Evolutionary conservation across 2,888 invertebrate genomes (phyloP).

Genomic region (Sarcophaga subvicina): DNA sequence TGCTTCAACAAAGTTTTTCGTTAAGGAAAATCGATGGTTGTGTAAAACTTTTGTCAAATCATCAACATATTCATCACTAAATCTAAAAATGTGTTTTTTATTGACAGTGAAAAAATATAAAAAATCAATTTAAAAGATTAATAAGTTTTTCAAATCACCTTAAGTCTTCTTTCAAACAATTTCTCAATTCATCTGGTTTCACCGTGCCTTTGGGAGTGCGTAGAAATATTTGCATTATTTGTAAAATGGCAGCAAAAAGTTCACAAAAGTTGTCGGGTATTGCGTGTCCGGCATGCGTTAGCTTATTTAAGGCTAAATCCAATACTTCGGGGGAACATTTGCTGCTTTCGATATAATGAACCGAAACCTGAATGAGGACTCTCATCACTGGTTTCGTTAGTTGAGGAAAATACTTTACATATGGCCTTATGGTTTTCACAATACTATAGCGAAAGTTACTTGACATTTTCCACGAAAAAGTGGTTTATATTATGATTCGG

Average conservation of each 20-base stretch:
- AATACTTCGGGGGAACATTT: constrained; percentile 81
- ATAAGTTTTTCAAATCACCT: constrained; percentile 76
- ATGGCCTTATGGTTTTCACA: constrained; percentile 78
- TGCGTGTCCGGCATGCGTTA: constrained; percentile 80
- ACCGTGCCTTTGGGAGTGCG: constrained; percentile 81
- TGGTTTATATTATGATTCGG: not conserved
- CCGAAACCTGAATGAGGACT: constrained; percentile 81
- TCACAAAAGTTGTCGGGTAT: constrained; percentile 82
- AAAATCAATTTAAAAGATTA: not conserved
- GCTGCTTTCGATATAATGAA: constrained; percentile 81
- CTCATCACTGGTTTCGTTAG: constrained; percentile 80
- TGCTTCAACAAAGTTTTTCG: constrained; percentile 79
- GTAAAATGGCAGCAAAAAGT: constrained; percentile 82
- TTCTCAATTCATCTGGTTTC: constrained; percentile 82
- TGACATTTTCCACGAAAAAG: constrained; percentile 74
- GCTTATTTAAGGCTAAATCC: constrained; percentile 80
- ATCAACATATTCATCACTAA: constrained; percentile 82
- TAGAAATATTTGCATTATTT: constrained; percentile 82
- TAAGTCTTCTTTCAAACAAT: constrained; percentile 81
- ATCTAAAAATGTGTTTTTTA: constrained; percentile 73
- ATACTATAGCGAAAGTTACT: constrained; percentile 79
- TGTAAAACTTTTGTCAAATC: constrained; percentile 83
- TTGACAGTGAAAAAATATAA: not conserved
- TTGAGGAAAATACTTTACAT: constrained; percentile 79
- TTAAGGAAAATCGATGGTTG: constrained; percentile 81